Conservation (phyloP, 2,888 invertebrate species). For the Drosophila affinis region DNA sequence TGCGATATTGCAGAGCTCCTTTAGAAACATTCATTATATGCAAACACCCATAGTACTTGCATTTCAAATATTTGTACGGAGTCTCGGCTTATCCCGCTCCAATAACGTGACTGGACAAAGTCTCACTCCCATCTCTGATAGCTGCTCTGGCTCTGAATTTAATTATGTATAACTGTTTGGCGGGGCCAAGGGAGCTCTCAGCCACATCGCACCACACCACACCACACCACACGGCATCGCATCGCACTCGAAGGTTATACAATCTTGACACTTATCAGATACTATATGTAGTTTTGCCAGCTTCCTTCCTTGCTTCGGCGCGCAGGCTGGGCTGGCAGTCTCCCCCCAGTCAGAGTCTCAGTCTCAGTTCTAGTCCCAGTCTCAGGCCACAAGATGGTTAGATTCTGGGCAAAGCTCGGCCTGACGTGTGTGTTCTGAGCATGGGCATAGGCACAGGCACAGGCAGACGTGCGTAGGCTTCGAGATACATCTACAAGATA, state of each 20-base stretch:
- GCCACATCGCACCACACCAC: conserved; percentile 15
- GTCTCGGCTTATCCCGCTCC: neutral
- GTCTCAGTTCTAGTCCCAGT: neutral
- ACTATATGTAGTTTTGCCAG: conserved; percentile 57
- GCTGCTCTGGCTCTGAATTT: conserved; percentile 34
- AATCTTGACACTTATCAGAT: conserved; percentile 79
- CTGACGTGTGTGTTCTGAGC: conserved; percentile 62
- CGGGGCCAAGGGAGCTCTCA: conserved; percentile 30
- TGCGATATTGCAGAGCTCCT: neutral
- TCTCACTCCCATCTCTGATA: conserved; percentile 28
- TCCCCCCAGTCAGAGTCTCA: conserved; percentile 6
- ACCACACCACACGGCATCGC: conserved; percentile 10
- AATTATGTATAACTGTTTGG: conserved; percentile 44
- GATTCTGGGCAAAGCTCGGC: conserved; percentile 27
- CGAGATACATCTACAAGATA: conserved; percentile 70
- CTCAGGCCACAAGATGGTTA: conserved; percentile 15
- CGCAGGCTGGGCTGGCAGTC: neutral
- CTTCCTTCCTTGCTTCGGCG: conserved; percentile 64
- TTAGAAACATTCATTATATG: no score
- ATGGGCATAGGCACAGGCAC: conserved; percentile 52
- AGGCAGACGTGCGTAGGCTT: conserved; percentile 77
- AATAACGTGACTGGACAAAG: conserved; percentile 31
- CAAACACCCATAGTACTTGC: neutral
- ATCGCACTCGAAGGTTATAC: conserved; percentile 70
- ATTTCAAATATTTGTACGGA: neutral